Evolutionary conservation across 2,888 invertebrate genomes (phyloP), one percentile per base, ranked within the genome.

Genomic region (Limenitis arthemis): DNA sequence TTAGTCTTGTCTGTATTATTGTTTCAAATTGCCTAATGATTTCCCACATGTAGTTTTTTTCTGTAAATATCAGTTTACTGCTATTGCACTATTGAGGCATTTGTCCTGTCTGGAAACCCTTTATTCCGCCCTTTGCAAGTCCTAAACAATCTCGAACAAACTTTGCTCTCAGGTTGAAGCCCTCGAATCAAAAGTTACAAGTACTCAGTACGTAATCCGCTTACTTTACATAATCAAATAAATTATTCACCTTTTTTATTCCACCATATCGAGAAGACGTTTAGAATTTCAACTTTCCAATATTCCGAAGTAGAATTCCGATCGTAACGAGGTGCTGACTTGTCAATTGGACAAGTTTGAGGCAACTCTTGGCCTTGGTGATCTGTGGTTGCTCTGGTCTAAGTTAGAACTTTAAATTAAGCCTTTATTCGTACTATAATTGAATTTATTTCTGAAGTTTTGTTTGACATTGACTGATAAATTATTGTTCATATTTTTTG

Each of bases 261-360:
- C 37, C 30, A 51, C 51, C 44, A 9, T 43, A 1, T 20, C 36
- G 32, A 40, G 43, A 47, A 56, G 54, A 46, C 53, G 43, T 56
- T 56, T 53, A 55, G 55, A 60, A 58, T 53, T 55, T 52, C 53
- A 53, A 60, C 56, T 58, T 53, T 56, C 58, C 56, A 53, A 58
- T 58, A 60, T 53, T 55, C 51, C 48, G 55, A 49, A 55, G 53
- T 52, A 44, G 49, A 58, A 56, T 58, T 58, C 52, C 51, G 48
- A 44, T 55, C 47, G 47, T 58, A 60, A 60, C 59, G 54, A 58
- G 55, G 54, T 46, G 51, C 53, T 57, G 52, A 55, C 52, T 55
- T 55, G 55, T 49, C 55, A 52, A 52, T 46, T 50, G 50, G 52
- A 48, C 54, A 59, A 57, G 51, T 57, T 57, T 38, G 56, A 40